Percentiles rank a stretch among this genome's conserved stretches.
These are phyloP conservation scores for Anastrepha obliqua DNA, from an alignment of 1,140 invertebrate species.

Conservation along the genomic window DNA sequence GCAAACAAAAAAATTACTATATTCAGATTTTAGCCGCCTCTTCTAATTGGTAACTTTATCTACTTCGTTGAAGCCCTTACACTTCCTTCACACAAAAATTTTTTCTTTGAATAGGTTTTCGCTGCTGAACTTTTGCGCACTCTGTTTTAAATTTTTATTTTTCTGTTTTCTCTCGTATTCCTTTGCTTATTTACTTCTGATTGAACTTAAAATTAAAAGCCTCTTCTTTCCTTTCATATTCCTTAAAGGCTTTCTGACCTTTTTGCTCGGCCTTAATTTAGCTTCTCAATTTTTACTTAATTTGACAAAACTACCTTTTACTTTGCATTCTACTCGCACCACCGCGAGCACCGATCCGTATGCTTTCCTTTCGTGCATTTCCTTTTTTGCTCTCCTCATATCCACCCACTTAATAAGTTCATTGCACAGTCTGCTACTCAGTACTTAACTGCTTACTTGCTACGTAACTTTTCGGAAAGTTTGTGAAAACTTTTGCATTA, in stretches of 20 bases:
- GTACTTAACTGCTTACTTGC: conserved; percentile 48
- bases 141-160: too few species aligned
- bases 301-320: conserved; percentile 48
- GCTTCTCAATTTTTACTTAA: conserved; percentile 42
- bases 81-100: too few species aligned
- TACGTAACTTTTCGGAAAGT: conserved; percentile 37
- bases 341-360: not conserved
- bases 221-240: not conserved
- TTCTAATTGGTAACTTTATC: too few species aligned
- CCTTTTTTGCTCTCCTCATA: not conserved
- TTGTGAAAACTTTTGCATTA: conserved; percentile 50
- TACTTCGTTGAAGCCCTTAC: too few species aligned
- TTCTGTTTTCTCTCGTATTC: not conserved
- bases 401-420: not conserved
- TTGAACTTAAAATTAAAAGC: not conserved
- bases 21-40: too few species aligned
- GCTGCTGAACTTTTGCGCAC: too few species aligned
- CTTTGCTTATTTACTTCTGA: not conserved
- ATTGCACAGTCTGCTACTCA: not conserved
- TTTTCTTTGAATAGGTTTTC: too few species aligned
- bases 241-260: conserved; percentile 19
- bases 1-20: too few species aligned
- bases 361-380: not conserved
- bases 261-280: conserved; percentile 5
- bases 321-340: conserved; percentile 8